A percentile compares a stretch with the other conserved stretches of the same genome.
Evolutionary conservation across 1,140 invertebrate species (phyloP).

Genomic region (Papilio polytes): DNA sequence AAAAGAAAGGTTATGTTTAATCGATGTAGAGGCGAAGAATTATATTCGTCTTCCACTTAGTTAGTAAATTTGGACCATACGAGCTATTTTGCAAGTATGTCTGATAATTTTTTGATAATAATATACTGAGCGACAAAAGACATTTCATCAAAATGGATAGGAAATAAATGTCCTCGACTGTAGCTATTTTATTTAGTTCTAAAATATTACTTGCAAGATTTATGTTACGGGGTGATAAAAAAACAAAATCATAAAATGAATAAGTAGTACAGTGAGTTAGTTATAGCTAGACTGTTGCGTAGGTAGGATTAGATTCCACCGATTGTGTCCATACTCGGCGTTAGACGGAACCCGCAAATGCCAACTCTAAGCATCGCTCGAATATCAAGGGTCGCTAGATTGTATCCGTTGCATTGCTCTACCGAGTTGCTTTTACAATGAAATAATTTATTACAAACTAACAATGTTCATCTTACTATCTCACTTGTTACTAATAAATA

Average conservation of each 20-base stretch:
- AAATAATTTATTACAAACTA: no score
- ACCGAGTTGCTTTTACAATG: no score
- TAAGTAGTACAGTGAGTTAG: neutral
- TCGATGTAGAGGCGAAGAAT: neutral
- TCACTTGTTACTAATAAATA: no score
- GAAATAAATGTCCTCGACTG: neutral
- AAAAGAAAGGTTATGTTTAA: no score
- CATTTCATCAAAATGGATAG: neutral
- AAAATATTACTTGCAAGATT: no score
- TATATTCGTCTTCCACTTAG: neutral
- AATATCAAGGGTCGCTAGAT: constrained; percentile 66
- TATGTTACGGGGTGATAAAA: no score
- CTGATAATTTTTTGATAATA: neutral
- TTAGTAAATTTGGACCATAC: neutral
- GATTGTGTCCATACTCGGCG: constrained; percentile 20
- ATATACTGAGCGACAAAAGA: neutral
- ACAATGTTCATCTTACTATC: no score
- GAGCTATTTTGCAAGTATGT: neutral
- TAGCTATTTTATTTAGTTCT: neutral
- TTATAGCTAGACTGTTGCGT: neutral
- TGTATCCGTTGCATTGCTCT: neutral
- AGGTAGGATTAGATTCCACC: constrained; percentile 3
- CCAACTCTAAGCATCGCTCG: constrained; percentile 58
- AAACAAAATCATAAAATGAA: neutral
- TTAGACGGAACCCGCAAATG: constrained; percentile 48